Evolutionary conservation across 1,140 invertebrate species (phyloP).

Genomic region (Wasmannia auropunctata): DNA sequence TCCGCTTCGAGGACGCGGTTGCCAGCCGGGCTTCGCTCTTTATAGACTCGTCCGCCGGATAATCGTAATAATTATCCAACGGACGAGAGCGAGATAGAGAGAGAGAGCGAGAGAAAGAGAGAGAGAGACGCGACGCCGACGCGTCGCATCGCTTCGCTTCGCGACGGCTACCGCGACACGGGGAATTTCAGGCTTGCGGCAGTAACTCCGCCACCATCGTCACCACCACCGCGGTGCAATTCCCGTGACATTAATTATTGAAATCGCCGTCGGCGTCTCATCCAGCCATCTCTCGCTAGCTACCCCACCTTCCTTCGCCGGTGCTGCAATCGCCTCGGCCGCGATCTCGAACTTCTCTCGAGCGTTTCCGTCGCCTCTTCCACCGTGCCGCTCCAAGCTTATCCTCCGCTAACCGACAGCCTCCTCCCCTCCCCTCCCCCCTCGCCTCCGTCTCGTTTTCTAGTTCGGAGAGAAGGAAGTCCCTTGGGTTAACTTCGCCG

Average conservation of each 20-base stretch:
- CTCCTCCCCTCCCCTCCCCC: not conserved
- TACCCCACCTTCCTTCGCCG: not conserved
- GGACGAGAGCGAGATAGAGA: slow-evolving; percentile 8
- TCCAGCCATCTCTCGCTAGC: slow-evolving; percentile 29
- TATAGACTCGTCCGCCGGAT: slow-evolving; percentile 58
- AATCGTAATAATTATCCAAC: slow-evolving; percentile 72
- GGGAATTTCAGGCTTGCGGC: slow-evolving; percentile 72
- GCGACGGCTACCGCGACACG: slow-evolving; percentile 65
- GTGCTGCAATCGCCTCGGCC: slow-evolving; percentile 33
- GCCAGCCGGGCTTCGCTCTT: slow-evolving; percentile 4
- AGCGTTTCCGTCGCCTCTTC: slow-evolving; percentile 12
- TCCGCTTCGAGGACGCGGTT: not conserved
- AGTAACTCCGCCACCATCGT: slow-evolving; percentile 59
- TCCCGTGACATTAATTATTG: slow-evolving; percentile 79
- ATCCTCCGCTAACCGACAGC: slow-evolving; percentile 32
- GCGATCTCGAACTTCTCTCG: slow-evolving; percentile 54
- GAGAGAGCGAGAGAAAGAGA: too few species aligned
- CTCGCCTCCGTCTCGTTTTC: slow-evolving; percentile 66
- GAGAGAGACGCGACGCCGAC: slow-evolving; percentile 27
- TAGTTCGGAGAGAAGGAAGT: slow-evolving; percentile 67
- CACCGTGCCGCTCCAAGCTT: slow-evolving; percentile 9
- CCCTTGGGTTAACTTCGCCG: slow-evolving; percentile 70
- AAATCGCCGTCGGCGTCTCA: slow-evolving; percentile 73
- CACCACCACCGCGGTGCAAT: slow-evolving; percentile 67
- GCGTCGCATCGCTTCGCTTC: slow-evolving; percentile 35